Conservation (phyloP, 2,113 vertebrate species). For the Nycticryphes semicollaris region DNA sequence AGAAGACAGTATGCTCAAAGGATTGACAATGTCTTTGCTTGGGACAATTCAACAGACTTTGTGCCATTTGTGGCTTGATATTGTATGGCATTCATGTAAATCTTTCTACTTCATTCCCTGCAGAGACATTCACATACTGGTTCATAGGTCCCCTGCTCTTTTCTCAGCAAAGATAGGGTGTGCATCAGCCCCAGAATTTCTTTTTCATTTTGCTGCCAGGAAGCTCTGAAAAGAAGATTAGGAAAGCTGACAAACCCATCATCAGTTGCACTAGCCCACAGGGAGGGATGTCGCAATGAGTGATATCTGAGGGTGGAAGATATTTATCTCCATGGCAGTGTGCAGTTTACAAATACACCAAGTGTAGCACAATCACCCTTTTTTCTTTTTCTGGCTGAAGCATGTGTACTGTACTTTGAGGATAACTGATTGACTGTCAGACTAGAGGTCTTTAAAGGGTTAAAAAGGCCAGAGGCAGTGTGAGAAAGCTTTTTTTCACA, state of each 20-base stretch:
- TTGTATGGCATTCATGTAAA: background rate
- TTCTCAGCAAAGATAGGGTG: background rate
- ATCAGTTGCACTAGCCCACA: background rate
- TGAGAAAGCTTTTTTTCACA: slow-evolving; percentile 68
- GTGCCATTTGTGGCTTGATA: background rate
- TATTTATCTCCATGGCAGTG: background rate
- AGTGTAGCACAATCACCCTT: background rate
- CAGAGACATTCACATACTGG: background rate
- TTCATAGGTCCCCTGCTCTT: background rate
- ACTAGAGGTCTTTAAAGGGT: slow-evolving; percentile 37
- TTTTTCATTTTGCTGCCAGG: background rate
- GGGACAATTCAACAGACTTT: background rate
- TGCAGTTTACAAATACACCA: background rate
- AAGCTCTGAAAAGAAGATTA: slow-evolving; percentile 1
- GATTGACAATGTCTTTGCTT: background rate
- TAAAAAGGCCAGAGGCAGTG: slow-evolving; percentile 59
- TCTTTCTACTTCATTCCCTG: background rate
- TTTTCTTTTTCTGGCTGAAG: background rate
- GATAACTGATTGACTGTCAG: background rate
- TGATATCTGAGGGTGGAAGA: background rate
- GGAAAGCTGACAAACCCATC: background rate
- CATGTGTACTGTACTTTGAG: background rate
- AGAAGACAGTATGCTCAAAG: background rate
- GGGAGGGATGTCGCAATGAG: background rate
- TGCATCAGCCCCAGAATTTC: background rate